Evolutionary conservation across 2,888 invertebrate genomes (phyloP).

Genomic region (Bombylius major): DNA sequence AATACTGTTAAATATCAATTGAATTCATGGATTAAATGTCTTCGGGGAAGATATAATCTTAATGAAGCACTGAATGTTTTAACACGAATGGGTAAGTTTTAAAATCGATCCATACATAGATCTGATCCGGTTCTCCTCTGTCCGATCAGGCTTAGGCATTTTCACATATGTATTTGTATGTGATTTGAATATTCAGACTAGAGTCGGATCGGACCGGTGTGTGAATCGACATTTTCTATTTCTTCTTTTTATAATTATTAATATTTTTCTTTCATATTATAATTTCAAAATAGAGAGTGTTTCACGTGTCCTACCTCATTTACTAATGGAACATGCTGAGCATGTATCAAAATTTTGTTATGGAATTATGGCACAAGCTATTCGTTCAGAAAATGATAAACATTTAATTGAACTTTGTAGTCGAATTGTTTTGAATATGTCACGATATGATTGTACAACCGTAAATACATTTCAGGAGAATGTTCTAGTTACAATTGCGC

Average conservation of each 20-base stretch:
- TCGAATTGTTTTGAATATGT: constrained; percentile 51
- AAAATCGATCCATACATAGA: not conserved
- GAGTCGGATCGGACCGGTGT: no score
- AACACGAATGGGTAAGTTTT: constrained; percentile 27
- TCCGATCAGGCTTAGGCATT: no score
- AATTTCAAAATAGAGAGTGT: constrained; percentile 25
- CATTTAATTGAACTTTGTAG: constrained; percentile 34
- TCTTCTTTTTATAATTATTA: not conserved
- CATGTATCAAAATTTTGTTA: constrained; percentile 35
- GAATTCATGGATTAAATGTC: constrained; percentile 26
- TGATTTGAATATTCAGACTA: no score
- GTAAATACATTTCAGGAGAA: constrained; percentile 44
- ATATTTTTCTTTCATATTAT: constrained; percentile 3
- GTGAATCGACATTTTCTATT: not conserved
- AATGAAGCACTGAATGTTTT: constrained; percentile 28
- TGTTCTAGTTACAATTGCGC: constrained; percentile 46
- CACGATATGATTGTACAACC: constrained; percentile 48
- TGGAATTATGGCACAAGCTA: constrained; percentile 36
- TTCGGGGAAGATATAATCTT: constrained; percentile 27
- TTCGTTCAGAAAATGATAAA: constrained; percentile 36
- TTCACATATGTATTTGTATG: no score
- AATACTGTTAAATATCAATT: constrained; percentile 29
- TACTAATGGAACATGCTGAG: constrained; percentile 29
- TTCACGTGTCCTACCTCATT: constrained; percentile 33
- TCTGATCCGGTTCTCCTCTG: no score